A percentile compares a stretch with the other conserved stretches of the same genome.
Conservation (phyloP, 2,888 invertebrate genomes). For the Tiliacea aurago region DNA sequence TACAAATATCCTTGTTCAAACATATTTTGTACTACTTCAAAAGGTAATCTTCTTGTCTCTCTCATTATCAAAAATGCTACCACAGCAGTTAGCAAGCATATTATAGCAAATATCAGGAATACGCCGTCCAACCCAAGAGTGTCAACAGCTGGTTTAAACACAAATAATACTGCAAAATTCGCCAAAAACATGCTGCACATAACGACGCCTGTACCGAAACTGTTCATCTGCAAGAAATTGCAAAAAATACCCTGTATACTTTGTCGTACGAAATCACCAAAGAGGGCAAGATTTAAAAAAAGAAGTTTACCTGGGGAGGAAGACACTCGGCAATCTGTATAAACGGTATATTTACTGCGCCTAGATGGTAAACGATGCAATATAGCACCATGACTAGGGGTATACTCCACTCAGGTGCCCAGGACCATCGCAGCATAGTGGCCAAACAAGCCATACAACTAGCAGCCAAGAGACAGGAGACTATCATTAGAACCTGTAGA, state of each 20-base stretch:
- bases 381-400: constrained; percentile 73
- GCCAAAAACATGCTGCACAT: constrained; percentile 59
- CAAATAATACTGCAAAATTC: constrained; percentile 68
- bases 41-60: constrained; percentile 78
- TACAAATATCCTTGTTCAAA: constrained; percentile 70
- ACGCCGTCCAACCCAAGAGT: constrained; percentile 76
- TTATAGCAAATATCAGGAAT: constrained; percentile 75
- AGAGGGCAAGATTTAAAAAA: too few species aligned
- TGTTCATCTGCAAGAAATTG: constrained; percentile 67
- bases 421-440: constrained; percentile 69
- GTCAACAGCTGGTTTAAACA: constrained; percentile 64
- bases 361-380: constrained; percentile 74
- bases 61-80: constrained; percentile 73
- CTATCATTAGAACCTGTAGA: constrained; percentile 71
- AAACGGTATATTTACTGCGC: constrained; percentile 73
- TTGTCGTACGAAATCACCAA: too few species aligned
- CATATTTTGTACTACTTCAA: constrained; percentile 72
- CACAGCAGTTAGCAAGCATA: constrained; percentile 68
- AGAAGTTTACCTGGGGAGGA: constrained; percentile 67
- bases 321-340: constrained; percentile 71
- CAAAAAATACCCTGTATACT: neutral
- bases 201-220: constrained; percentile 63
- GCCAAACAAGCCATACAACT: constrained; percentile 67
- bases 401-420: constrained; percentile 75
- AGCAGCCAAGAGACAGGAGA: constrained; percentile 61